phyloP scores from a whole-genome alignment of 2,797 vertebrate species.

The Spondyliosoma cantharus region DNA sequence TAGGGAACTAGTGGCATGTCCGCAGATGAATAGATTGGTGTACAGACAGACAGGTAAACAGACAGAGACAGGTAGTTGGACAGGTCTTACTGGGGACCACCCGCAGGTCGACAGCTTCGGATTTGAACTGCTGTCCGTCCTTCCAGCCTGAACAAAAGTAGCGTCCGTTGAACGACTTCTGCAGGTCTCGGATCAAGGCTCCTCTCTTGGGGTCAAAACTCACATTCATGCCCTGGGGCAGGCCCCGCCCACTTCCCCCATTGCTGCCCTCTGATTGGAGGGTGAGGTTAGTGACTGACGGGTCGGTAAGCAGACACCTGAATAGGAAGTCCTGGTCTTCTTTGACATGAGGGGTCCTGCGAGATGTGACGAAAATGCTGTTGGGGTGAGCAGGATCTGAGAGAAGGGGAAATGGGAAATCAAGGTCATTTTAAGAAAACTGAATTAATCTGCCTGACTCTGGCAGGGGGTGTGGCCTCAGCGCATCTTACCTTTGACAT shows the following conservation, averaged over 20 bases:
- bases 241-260: neutral
- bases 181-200: conserved; percentile 80
- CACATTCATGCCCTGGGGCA: conserved; percentile 75
- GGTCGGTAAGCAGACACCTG: conserved; percentile 88
- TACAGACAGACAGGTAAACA: neutral
- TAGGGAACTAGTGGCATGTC: too few relatives aligned
- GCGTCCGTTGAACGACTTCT: conserved; percentile 45
- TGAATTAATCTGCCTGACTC: too few relatives aligned
- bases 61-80: neutral
- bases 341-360: fast-evolving
- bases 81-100: conserved; percentile 83
- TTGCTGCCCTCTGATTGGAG: conserved; percentile 43
- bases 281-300: conserved; percentile 70
- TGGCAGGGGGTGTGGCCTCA: neutral
- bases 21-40: neutral
- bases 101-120: conserved; percentile 71
- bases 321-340: conserved; percentile 82
- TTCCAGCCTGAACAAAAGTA: conserved; percentile 84
- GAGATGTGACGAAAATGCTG: conserved; percentile 63
- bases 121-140: conserved; percentile 43
- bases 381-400: conserved; percentile 44
- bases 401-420: conserved; percentile 30
- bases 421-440: neutral
- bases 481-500: conserved; percentile 80
- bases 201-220: conserved; percentile 82